Base-by-base conservation (phyloP, 2,797 vertebrate species). In the Pristis pectinata region DNA sequence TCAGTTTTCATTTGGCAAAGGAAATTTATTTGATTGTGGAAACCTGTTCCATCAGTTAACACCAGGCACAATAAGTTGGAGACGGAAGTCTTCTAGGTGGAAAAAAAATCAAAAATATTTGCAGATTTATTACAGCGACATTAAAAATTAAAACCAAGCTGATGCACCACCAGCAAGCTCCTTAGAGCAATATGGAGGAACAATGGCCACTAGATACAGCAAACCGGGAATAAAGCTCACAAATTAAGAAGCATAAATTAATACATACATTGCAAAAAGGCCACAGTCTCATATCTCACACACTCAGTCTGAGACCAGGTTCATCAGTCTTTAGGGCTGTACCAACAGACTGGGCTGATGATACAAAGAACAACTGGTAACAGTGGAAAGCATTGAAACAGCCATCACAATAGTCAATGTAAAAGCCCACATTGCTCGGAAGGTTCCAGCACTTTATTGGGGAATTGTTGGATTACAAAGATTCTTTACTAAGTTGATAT, bases 71-170 rank as follows among this genome's bases (percentile, higher is more conserved):
- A 76, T 74, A 74, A 94, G 13, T 72, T 74, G 92, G 92, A 76
- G 70, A 56, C 92, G 30, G 44, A 91, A 94, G 92, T 53, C 92
- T 49, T 76, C 30, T 94, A 72, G 92, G 92, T 94, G 92, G 92
- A 94, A 94, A 94, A 92, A 94, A 94, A 94, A 94, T 94, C 70
- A 94, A 94, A 94, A 94, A 94, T 94, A 94, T 94, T 76, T 94
- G 92, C 92, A 94, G 76, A 94, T 94, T 94, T 94, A 94, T 94
- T 94, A 94, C 92, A 94, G 92, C 92, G 49, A 94, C 92, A 56
- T 93, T 41, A 76, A 94, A 49, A 94, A 76, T 76, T 74, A 56
- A 94, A 94, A 74, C 70, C 13, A 94, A 76, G 72, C 70, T 94
- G 92, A 94, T 94, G 49, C 27, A 49, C 70, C 92, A 94, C 92